Evolutionary conservation across 2,797 vertebrate species (phyloP), one percentile per base, ranked within the genome.

Genomic region (Parauchenoglanis punctatus): DNA sequence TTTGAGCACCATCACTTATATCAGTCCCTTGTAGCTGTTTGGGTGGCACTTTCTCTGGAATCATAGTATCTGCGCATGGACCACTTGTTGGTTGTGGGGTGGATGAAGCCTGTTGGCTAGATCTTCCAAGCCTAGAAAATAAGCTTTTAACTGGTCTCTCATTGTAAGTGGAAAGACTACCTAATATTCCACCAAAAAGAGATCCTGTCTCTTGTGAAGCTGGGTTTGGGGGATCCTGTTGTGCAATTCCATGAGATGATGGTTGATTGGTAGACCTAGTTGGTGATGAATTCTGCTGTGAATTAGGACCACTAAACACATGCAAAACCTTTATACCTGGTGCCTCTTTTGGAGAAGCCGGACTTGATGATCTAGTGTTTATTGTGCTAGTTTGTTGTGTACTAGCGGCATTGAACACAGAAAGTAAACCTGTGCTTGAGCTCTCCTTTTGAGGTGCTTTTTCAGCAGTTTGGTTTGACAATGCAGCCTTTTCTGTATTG

Each of bases 301-400:
- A 83, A 89, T 89, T 92, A 86, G 95, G 92, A 86, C 88, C 92
- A 89, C 88, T 93, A 68, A 98, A 96, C 88, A 97, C 96, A 72
- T 97, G 97, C 82, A 97, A 94, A 88, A 97, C 88, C 93, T 93
- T 95, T 92, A 93, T 96, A 89, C 94, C 92, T 61, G 94, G 80
- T 52, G 92, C 90, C 90, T 95, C 94, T 58, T 93, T 92, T 86
- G 91, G 92, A 86, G 92, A 89, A 68, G 65, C 40, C 72, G 81
- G 86, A 85, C 59, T 56, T 65, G 58, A 85, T 7, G 87, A 73
- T 54, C 25, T 68, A 68, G 67, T 56, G 90, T 92, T 91, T 63
- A 11, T 0, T 88, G 92, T 25, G 67, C 86, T 78, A 44, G 76
- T 75, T 83, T 88, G 86, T 49, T 80, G 87, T 80, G 84, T 68